Conservation (phyloP, 2,888 invertebrate genomes). For the Ditula angustiorana region DNA sequence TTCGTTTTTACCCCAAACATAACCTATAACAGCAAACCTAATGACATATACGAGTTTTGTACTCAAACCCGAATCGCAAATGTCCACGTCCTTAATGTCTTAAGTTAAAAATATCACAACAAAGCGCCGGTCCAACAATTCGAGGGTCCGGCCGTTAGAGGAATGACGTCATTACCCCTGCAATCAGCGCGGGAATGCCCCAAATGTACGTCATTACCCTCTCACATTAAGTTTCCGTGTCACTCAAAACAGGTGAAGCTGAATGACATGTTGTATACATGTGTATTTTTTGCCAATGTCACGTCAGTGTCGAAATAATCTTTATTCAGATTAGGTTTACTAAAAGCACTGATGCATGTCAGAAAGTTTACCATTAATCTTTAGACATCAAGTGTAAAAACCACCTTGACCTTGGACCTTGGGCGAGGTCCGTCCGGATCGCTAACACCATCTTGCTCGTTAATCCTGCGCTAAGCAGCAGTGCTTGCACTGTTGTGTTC, state of each 20-base stretch:
- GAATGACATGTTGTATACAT: neutral
- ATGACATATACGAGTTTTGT: neutral
- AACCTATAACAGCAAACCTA: neutral
- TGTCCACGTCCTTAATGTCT: neutral
- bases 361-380: too few species aligned
- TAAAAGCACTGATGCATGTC: too few species aligned
- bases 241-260: neutral
- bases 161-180: slow-evolving; percentile 19
- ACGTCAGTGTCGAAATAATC: too few species aligned
- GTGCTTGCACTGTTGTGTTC: too few species aligned
- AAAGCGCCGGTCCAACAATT: slow-evolving; percentile 16
- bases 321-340: too few species aligned
- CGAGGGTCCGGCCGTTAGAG: slow-evolving; percentile 12
- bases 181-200: slow-evolving; percentile 25
- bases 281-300: too few species aligned
- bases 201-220: slow-evolving; percentile 19
- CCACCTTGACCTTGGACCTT: too few species aligned
- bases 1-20: neutral
- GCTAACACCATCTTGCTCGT: too few species aligned
- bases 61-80: neutral
- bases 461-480: too few species aligned
- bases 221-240: slow-evolving; percentile 11
- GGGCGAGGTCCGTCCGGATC: too few species aligned
- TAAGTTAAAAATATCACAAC: slow-evolving; percentile 15
- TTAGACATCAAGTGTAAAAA: too few species aligned